Percentiles rank a stretch among this genome's conserved stretches.
phyloP scores from a whole-genome alignment of 2,113 vertebrate species.

The Capreolus pygargus region DNA sequence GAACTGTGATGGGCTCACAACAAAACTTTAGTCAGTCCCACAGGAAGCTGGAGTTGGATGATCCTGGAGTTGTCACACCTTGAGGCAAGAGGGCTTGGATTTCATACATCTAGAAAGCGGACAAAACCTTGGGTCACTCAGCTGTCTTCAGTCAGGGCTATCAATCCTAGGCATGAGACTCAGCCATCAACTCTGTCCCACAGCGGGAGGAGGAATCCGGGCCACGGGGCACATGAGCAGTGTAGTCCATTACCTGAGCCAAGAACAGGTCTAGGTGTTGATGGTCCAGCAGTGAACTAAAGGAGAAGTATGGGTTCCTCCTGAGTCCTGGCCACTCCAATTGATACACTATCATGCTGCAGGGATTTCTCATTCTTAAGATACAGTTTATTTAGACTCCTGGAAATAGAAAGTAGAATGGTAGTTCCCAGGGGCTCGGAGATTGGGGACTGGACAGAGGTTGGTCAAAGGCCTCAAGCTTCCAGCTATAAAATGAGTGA shows the following conservation, averaged over 20 bases:
- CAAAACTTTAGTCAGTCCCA: not conserved
- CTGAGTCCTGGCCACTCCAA: not conserved
- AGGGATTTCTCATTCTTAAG: not conserved
- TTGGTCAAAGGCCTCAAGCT: not conserved
- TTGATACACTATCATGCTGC: not conserved
- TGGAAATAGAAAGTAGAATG: not conserved
- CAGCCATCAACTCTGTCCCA: not conserved
- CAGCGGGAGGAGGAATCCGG: fast-evolving
- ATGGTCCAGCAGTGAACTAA: not conserved
- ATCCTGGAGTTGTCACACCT: not conserved
- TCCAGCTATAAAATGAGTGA: not conserved
- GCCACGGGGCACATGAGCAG: too few relatives aligned
- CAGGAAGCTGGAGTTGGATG: not conserved
- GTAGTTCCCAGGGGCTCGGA: not conserved
- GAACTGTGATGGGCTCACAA: not conserved
- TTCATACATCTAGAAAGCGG: not conserved
- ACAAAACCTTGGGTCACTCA: not conserved
- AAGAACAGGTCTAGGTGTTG: not conserved
- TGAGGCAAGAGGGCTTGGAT: not conserved
- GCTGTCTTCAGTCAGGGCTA: not conserved
- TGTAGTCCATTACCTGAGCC: not conserved
- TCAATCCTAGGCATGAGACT: not conserved
- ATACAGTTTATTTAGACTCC: not conserved
- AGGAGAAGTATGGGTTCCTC: not conserved
- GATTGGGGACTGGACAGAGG: not conserved